Evolutionary conservation across 2,888 invertebrate genomes (phyloP).

Genomic region (Gnatocerus cornutus): DNA sequence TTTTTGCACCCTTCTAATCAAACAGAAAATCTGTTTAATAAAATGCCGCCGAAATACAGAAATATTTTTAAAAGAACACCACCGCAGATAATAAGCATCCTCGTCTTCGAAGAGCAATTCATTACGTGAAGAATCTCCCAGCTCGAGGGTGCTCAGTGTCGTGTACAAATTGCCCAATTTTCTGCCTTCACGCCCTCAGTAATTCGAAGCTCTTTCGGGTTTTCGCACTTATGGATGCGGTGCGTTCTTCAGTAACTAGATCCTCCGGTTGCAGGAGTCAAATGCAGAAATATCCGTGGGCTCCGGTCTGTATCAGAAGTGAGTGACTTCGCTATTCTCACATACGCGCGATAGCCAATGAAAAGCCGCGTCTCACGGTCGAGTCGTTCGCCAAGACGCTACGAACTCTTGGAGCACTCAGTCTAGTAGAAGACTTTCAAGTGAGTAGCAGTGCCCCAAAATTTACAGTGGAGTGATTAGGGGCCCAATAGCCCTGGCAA

Average conservation of each 20-base stretch:
- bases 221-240: conserved; percentile 12
- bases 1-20: too few species aligned
- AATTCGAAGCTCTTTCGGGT: background rate
- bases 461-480: conserved; percentile 63
- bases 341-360: conserved; percentile 60
- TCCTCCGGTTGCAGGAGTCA: conserved; percentile 38
- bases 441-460: conserved; percentile 63
- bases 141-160: background rate
- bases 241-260: conserved; percentile 28
- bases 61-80: too few species aligned
- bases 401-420: conserved; percentile 59
- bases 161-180: background rate
- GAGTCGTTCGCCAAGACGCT: conserved; percentile 60
- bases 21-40: too few species aligned
- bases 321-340: conserved; percentile 58
- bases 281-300: conserved; percentile 48
- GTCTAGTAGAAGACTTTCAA: conserved; percentile 64
- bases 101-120: too few species aligned
- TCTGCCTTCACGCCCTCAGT: background rate
- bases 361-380: conserved; percentile 59
- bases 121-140: too few species aligned
- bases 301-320: conserved; percentile 52
- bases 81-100: too few species aligned
- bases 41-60: too few species aligned
- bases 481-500: conserved; percentile 62